These are phyloP conservation scores for Formica exsecta DNA, from an alignment of 1,140 invertebrate species.

Conservation along the genomic window DNA sequence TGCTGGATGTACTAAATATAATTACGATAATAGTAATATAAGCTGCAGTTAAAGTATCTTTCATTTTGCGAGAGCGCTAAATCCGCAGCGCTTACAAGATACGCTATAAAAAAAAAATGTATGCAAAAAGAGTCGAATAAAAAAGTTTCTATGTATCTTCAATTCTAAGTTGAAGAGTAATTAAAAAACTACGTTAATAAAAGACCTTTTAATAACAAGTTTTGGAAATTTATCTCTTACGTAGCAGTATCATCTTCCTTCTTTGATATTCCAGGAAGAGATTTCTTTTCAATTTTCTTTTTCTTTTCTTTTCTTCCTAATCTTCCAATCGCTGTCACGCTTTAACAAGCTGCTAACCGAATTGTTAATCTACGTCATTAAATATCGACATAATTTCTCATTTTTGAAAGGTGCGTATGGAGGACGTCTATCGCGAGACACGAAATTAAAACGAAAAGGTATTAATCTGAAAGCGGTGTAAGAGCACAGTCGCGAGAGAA, in stretches of 20 bases:
- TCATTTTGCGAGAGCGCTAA: not conserved
- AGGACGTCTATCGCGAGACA: not conserved
- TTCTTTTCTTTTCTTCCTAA: not conserved
- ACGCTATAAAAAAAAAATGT: not conserved
- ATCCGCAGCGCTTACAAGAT: not conserved
- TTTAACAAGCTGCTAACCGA: slow-evolving; percentile 27
- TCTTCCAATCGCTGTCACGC: slow-evolving; percentile 1
- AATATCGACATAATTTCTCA: slow-evolving; percentile 44
- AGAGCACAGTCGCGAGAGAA: slow-evolving; percentile 6
- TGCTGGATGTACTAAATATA: slow-evolving; percentile 8
- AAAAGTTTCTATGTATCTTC: not conserved
- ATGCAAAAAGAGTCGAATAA: not conserved
- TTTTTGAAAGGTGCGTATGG: slow-evolving; percentile 32
- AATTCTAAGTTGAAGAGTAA: not conserved
- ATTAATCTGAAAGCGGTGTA: slow-evolving; percentile 47
- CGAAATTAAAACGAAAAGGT: slow-evolving; percentile 8
- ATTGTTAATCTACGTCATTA: slow-evolving; percentile 46
- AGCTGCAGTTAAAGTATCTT: not conserved
- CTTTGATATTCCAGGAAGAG: not conserved
- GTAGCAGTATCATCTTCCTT: not conserved
- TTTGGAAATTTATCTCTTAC: slow-evolving; percentile 13
- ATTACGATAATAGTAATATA: slow-evolving; percentile 20
- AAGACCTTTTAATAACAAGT: not conserved
- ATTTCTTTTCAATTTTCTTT: too few relatives aligned
- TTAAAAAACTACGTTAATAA: slow-evolving; percentile 1